phyloP scores from a whole-genome alignment of 2,888 invertebrate genomes.

The Drosophila affinis region DNA sequence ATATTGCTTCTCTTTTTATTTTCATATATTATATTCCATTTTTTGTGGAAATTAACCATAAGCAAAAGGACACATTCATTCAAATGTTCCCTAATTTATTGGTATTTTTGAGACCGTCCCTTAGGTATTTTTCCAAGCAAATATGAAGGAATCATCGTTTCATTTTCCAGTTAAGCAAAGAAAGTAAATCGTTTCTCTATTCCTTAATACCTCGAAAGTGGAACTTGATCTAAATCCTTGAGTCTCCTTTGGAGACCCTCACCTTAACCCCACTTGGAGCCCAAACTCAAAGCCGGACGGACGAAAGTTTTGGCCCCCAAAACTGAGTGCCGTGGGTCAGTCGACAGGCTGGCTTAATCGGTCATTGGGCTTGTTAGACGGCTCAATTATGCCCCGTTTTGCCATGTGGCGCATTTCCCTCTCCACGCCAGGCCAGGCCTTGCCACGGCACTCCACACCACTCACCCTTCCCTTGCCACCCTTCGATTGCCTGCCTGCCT shows the following conservation, averaged over 20 bases:
- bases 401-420: conserved; percentile 70
- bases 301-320: conserved; percentile 15
- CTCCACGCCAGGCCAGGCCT: background rate
- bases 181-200: background rate
- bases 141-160: background rate
- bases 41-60: no score
- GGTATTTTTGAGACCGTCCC: no score
- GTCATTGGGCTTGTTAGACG: conserved; percentile 79
- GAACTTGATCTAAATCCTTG: background rate
- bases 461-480: conserved; percentile 13
- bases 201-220: background rate
- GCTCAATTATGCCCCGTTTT: conserved; percentile 75
- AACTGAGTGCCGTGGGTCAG: conserved; percentile 34
- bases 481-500: conserved; percentile 6
- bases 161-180: background rate
- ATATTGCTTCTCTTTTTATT: no score
- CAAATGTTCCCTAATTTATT: no score
- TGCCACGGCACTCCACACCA: background rate
- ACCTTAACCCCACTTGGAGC: conserved; percentile 1
- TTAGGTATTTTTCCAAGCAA: no score
- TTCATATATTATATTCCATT: no score
- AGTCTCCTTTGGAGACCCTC: background rate
- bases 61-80: no score
- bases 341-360: conserved; percentile 68
- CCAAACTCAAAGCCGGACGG: conserved; percentile 6